Conservation (phyloP, 2,888 invertebrate genomes). For the Zaprionus bogoriensis region DNA sequence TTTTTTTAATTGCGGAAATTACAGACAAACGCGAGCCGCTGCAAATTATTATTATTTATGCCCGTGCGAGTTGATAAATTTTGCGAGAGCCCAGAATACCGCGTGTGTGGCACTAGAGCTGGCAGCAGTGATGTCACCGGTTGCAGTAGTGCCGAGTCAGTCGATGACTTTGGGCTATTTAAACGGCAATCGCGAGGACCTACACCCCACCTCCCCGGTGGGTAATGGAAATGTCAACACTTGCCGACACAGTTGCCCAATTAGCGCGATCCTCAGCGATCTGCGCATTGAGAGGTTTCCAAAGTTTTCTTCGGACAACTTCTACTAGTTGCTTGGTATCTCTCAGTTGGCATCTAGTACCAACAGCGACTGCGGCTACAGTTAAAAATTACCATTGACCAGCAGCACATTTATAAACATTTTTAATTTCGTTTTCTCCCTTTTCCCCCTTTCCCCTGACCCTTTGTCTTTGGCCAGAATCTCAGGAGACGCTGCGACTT, state of each 20-base stretch:
- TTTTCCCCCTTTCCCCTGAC: slow-evolving; percentile 23
- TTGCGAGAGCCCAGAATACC: slow-evolving; percentile 51
- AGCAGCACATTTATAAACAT: slow-evolving; percentile 68
- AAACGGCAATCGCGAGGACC: no score
- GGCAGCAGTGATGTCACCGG: slow-evolving; percentile 67
- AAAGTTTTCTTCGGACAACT: no score
- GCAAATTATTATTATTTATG: slow-evolving; percentile 75
- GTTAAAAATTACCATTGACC: slow-evolving; percentile 72
- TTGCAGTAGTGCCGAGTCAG: slow-evolving; percentile 66
- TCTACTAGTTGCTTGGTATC: no score
- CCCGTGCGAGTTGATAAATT: slow-evolving; percentile 53
- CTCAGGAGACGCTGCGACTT: slow-evolving; percentile 66
- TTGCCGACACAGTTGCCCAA: slow-evolving; percentile 49
- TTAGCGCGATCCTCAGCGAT: slow-evolving; percentile 15
- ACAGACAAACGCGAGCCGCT: slow-evolving; percentile 66
- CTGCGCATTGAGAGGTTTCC: slow-evolving; percentile 40
- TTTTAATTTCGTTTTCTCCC: slow-evolving; percentile 49
- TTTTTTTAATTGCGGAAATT: slow-evolving; percentile 83
- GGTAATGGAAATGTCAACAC: slow-evolving; percentile 13
- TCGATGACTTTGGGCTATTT: slow-evolving; percentile 63
- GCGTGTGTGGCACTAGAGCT: slow-evolving; percentile 78
- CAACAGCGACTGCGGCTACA: slow-evolving; percentile 19
- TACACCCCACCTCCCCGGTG: slow-evolving; percentile 42
- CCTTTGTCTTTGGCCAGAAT: slow-evolving; percentile 45
- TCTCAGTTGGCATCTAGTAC: no score